Base-by-base conservation (phyloP, 1,140 invertebrate genomes). In the Formica exsecta region DNA sequence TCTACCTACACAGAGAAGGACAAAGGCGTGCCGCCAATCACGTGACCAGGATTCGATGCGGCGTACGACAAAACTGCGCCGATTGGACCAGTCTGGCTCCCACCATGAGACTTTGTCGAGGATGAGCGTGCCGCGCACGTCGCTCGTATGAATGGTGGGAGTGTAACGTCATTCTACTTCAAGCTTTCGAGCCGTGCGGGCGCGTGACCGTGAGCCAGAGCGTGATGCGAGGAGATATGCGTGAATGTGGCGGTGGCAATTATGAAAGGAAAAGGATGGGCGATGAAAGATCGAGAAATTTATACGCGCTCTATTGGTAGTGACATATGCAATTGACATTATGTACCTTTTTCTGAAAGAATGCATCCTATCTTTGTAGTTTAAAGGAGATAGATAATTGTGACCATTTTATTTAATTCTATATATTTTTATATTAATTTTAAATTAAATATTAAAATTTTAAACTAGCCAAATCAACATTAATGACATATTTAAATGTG, bases 121-220 rank as follows among this genome's bases (percentile, higher is more conserved):
- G 70, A 83, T 81, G 89, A 87, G 89, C 87, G 90, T 90, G 93
- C 91, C 93, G 93, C 91, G 91, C 90, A 79, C 87, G 86, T 86
- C 91, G 88, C 44, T 86, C 65, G 79, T 65, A 80, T 79, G 66
- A 79, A 88, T 93, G 90, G 93, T 91, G 93, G 94, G 89, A 92
- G 91, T 68, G 86, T 86, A 91, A 90, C 88, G 91, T 93, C 93
- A 92, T 91, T 92, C 92, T 84, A 89, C 87, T 91, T 89, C 64
- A 81, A 90, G 86, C 87, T 86, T 66, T 77, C 86, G 85, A 86
- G 68, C 80, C 73, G 77, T 61, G 41, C 38, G 71, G 91, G 86
- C 91, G 89, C 90, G 91, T 91, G 91, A 87, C 88, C 90, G 79
- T 62, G 85, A 76, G 84, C 88, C 85, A 32, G 71, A 83, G 75